A percentile compares a stretch with the other conserved stretches of the same genome.
Evolutionary conservation across 2,888 invertebrate genomes (phyloP).

Genomic region (Nephrotoma appendiculata): DNA sequence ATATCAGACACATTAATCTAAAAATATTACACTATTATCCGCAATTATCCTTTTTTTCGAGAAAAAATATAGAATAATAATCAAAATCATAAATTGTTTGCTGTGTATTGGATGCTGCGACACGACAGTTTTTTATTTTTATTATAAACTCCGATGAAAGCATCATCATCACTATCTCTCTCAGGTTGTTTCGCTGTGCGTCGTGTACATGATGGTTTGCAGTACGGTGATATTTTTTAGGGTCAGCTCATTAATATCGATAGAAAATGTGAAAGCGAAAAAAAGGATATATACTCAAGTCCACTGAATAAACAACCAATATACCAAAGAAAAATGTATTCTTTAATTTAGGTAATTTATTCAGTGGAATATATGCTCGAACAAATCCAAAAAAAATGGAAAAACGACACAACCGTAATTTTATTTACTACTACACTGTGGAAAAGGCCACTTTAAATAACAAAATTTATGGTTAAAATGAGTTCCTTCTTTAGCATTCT

Average conservation of each 20-base stretch:
- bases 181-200: neutral
- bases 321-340: neutral
- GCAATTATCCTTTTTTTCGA: neutral
- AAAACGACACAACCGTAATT: neutral
- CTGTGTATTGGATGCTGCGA: neutral
- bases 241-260: neutral
- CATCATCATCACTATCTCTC: neutral
- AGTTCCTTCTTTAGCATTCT: neutral
- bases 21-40: neutral
- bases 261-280: neutral
- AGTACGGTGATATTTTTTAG: neutral
- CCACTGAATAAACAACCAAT: neutral
- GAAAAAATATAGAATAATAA: neutral
- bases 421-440: neutral
- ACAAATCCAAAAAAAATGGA: neutral
- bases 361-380: neutral
- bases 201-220: neutral
- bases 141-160: neutral
- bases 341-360: neutral
- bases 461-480: neutral
- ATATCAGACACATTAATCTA: neutral
- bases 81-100: neutral
- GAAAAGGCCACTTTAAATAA: neutral
- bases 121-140: neutral
- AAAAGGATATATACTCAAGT: neutral